Evolutionary conservation across 1,140 invertebrate species (phyloP).

Genomic region (Babylonia areolata): DNA sequence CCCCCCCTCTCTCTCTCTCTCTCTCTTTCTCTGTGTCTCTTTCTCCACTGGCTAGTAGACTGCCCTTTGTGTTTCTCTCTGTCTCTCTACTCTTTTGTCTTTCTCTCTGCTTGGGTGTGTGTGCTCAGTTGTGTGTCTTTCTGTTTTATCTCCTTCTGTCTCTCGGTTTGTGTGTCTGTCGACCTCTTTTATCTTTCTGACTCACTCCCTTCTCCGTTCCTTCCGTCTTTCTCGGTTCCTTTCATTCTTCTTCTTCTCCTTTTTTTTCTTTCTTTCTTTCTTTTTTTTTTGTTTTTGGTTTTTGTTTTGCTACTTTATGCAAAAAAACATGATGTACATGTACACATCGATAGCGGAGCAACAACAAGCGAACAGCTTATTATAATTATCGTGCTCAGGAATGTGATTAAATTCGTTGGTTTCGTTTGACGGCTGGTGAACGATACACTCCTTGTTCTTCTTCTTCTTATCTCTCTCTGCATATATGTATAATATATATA

Average conservation of each 20-base stretch:
- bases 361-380: too few relatives aligned
- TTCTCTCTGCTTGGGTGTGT: neutral
- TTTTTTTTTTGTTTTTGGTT: too few relatives aligned
- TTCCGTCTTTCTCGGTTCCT: neutral
- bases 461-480: too few relatives aligned
- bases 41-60: too few relatives aligned
- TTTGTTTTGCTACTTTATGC: too few relatives aligned
- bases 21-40: neutral
- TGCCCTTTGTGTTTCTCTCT: neutral
- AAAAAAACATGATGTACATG: too few relatives aligned
- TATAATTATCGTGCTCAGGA: too few relatives aligned
- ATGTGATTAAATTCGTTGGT: too few relatives aligned
- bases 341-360: too few relatives aligned
- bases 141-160: neutral
- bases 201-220: neutral
- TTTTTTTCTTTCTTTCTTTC: neutral
- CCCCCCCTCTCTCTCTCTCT: neutral
- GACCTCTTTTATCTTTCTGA: neutral
- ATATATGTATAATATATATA: too few relatives aligned
- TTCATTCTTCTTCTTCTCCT: neutral
- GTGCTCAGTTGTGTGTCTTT: neutral
- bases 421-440: too few relatives aligned
- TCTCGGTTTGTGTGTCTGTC: neutral
- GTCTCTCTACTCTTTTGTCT: neutral
- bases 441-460: too few relatives aligned